Percentiles rank a stretch among this genome's conserved stretches.
Conservation (phyloP, 2,797 vertebrate genomes). For the Fistularia tabacaria region DNA sequence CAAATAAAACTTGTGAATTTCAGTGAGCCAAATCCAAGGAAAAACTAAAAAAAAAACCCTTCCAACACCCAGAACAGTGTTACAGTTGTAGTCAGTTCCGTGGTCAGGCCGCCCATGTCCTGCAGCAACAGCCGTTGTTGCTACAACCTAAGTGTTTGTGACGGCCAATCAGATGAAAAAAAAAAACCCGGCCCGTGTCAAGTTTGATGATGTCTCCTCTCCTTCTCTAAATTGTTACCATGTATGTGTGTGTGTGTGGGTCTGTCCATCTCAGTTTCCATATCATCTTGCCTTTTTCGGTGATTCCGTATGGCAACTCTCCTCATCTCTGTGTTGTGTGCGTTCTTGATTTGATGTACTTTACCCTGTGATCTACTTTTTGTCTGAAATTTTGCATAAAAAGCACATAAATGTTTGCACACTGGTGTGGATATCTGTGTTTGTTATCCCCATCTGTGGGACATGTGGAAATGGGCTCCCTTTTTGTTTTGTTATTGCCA, state of each 20-base stretch:
- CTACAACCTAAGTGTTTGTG: slow-evolving; percentile 55
- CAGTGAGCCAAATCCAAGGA: slow-evolving; percentile 18
- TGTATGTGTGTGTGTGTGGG: slow-evolving; percentile 7
- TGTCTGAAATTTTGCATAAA: no score
- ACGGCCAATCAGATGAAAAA: slow-evolving; percentile 58
- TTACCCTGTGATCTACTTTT: slow-evolving; percentile 7
- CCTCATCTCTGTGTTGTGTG: slow-evolving; percentile 22
- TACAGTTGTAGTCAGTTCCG: slow-evolving; percentile 32
- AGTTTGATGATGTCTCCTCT: slow-evolving; percentile 55
- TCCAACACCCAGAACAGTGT: slow-evolving; percentile 41
- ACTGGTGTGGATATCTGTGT: neutral
- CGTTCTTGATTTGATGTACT: slow-evolving; percentile 19
- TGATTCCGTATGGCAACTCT: slow-evolving; percentile 57
- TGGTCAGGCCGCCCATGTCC: slow-evolving; percentile 42
- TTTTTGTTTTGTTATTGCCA: slow-evolving; percentile 41
- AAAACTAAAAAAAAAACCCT: slow-evolving; percentile 30
- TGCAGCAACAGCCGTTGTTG: slow-evolving; percentile 59
- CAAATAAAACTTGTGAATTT: slow-evolving; percentile 11
- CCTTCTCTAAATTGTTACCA: slow-evolving; percentile 30
- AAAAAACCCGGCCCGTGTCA: slow-evolving; percentile 54
- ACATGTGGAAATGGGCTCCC: slow-evolving; percentile 14
- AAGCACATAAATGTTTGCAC: no score
- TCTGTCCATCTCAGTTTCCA: slow-evolving; percentile 60
- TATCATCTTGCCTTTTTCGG: slow-evolving; percentile 39
- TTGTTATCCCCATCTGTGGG: slow-evolving; percentile 3